These are phyloP conservation scores for Pipistrellus pygmaeus DNA, from an alignment of 2,797 vertebrate species.

Conservation along the genomic window DNA sequence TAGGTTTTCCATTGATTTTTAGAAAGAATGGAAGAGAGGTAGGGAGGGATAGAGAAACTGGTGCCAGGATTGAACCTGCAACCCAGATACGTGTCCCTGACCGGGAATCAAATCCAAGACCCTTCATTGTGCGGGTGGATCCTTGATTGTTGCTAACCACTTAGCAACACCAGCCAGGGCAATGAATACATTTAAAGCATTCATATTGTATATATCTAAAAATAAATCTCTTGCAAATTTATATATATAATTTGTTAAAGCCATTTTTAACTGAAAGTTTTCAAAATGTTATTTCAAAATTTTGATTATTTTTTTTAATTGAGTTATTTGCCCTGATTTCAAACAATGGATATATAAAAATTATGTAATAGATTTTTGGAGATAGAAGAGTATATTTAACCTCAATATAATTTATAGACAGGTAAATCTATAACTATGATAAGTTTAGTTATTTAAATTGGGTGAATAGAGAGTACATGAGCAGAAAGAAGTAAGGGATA, in stretches of 20 bases:
- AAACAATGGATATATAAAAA: neutral
- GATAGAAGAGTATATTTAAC: neutral
- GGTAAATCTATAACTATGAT: neutral
- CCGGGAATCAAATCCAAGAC: neutral
- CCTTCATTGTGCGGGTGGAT: neutral
- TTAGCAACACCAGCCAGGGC: neutral
- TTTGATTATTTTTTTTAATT: constrained; percentile 53
- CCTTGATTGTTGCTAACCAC: neutral
- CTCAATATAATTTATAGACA: neutral
- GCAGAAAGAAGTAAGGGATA: neutral
- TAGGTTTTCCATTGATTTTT: neutral
- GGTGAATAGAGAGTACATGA: neutral
- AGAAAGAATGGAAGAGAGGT: neutral
- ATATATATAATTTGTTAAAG: neutral
- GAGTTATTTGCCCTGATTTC: constrained; percentile 12
- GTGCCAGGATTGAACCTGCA: neutral
- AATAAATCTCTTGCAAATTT: neutral
- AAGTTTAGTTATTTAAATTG: neutral
- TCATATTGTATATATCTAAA: constrained; percentile 22
- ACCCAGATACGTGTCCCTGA: neutral
- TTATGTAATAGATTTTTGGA: neutral
- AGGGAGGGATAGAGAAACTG: neutral
- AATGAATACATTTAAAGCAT: neutral
- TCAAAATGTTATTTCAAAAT: constrained; percentile 22
- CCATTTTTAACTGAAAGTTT: constrained; percentile 12